Conservation (phyloP, 2,888 invertebrate species). For the Acanthosepion lycidas region DNA sequence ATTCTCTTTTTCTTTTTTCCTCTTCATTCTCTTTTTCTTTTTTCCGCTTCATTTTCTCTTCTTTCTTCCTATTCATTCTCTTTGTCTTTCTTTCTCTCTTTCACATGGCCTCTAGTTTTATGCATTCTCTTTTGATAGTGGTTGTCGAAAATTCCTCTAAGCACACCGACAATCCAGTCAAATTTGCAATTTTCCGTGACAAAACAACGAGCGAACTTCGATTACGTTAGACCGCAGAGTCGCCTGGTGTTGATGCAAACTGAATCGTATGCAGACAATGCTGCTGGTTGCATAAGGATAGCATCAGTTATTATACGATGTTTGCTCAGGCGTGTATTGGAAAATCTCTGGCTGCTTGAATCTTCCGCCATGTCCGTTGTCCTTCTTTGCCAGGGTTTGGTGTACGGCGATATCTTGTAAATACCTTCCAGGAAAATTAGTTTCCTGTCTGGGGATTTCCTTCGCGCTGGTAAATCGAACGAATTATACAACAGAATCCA, state of each 20-base stretch:
- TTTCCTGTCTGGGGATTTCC: not conserved
- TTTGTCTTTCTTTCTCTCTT: not conserved
- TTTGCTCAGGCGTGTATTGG: not conserved
- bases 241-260: not conserved
- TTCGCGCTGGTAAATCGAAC: not conserved
- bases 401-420: not conserved
- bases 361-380: not conserved
- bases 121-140: not conserved
- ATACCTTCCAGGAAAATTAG: not conserved
- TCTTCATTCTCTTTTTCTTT: not conserved
- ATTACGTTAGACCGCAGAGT: not conserved
- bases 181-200: not conserved
- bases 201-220: not conserved
- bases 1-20: too few species aligned
- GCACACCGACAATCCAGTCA: not conserved
- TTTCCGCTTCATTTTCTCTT: not conserved
- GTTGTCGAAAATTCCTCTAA: not conserved
- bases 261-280: not conserved
- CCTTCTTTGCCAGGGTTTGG: not conserved
- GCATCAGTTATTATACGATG: not conserved
- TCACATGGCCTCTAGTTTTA: too few species aligned
- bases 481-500: not conserved
- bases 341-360: not conserved
- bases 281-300: not conserved
- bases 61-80: too few species aligned